Conservation (phyloP, 2,888 invertebrate genomes). For the Drosophila formosana region DNA sequence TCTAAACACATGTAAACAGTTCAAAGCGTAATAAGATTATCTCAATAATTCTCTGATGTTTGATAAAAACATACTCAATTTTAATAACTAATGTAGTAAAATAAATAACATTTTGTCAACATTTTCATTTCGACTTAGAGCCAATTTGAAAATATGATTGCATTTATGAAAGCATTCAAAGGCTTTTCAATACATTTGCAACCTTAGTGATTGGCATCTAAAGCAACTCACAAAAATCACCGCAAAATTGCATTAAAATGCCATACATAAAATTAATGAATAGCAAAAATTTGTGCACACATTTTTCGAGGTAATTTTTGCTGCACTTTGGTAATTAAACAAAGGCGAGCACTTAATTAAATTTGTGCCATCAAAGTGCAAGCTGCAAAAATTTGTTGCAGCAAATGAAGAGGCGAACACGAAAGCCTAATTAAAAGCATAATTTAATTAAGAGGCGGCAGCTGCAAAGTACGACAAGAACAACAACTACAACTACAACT, state of each 20-base stretch:
- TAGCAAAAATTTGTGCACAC: conserved; percentile 17
- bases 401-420: conserved; percentile 57
- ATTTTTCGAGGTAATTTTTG: conserved; percentile 11
- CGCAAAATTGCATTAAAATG: not conserved
- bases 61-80: not conserved
- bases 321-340: conserved; percentile 37
- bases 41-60: too few relatives aligned
- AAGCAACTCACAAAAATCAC: not conserved
- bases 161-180: not conserved
- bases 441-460: conserved; percentile 75
- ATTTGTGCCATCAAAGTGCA: conserved; percentile 41
- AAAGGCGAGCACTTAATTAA: conserved; percentile 49
- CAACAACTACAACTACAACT: conserved; percentile 12
- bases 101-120: not conserved
- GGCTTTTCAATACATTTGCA: not conserved
- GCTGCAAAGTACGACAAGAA: conserved; percentile 39
- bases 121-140: not conserved
- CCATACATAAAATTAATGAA: conserved; percentile 3
- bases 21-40: not conserved
- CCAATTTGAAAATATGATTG: not conserved
- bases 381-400: conserved; percentile 37
- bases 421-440: conserved; percentile 74
- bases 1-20: not conserved
- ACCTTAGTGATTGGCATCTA: not conserved
- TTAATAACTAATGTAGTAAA: not conserved